These are phyloP conservation scores for Pyrgilauda ruficollis DNA, from an alignment of 2,113 vertebrate species.

Conservation along the genomic window DNA sequence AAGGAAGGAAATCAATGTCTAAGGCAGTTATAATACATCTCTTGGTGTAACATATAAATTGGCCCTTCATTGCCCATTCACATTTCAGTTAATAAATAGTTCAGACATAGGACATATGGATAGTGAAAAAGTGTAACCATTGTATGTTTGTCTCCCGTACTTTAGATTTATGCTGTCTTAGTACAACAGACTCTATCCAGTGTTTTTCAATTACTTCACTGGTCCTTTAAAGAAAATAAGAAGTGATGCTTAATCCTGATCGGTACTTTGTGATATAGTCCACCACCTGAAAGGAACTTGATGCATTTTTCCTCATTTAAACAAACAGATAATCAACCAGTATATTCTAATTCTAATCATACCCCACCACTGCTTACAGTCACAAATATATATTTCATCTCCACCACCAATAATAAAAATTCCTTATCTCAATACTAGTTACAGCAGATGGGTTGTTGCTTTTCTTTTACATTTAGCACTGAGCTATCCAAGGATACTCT, in stretches of 20 bases:
- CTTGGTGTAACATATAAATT: slow-evolving; percentile 79
- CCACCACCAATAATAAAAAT: not conserved
- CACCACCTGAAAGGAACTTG: slow-evolving; percentile 31
- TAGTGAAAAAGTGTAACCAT: slow-evolving; percentile 81
- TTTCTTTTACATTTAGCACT: not conserved
- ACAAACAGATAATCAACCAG: slow-evolving; percentile 52
- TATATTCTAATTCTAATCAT: slow-evolving; percentile 40
- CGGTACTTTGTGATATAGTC: slow-evolving; percentile 65
- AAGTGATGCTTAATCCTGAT: slow-evolving; percentile 71
- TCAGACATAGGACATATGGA: slow-evolving; percentile 71
- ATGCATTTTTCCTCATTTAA: slow-evolving; percentile 45
- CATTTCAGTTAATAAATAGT: slow-evolving; percentile 84
- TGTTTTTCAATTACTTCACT: slow-evolving; percentile 86
- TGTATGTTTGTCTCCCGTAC: slow-evolving; percentile 80
- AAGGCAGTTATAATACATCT: slow-evolving; percentile 79
- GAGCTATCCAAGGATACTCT: not conserved
- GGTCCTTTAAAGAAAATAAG: slow-evolving; percentile 79
- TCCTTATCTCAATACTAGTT: not conserved
- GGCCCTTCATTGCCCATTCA: slow-evolving; percentile 88
- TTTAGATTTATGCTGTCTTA: slow-evolving; percentile 89
- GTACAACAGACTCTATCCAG: slow-evolving; percentile 79
- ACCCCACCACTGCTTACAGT: not conserved
- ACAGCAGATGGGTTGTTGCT: not conserved
- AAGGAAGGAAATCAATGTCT: slow-evolving; percentile 80
- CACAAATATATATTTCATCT: not conserved